Evolutionary conservation across 2,113 vertebrate species (phyloP).

Genomic region (Epinephelus lanceolatus): DNA sequence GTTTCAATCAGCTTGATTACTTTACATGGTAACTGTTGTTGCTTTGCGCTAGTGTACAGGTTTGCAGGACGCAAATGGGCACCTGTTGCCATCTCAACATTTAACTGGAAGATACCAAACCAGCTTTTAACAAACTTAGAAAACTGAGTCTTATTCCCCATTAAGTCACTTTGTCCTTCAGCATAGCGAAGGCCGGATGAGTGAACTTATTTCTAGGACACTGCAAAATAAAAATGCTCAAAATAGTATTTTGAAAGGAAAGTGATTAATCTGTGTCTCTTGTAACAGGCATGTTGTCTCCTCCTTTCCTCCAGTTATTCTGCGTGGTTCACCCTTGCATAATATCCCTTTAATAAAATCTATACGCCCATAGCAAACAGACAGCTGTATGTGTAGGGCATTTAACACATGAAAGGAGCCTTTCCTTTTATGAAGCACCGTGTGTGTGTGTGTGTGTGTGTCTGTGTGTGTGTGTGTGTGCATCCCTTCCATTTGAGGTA

Average conservation of each 20-base stretch:
- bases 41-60: neutral
- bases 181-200: neutral
- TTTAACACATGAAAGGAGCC: neutral
- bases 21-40: neutral
- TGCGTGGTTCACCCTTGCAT: neutral
- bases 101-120: neutral
- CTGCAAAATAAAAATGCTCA: neutral
- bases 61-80: neutral
- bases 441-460: neutral
- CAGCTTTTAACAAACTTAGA: neutral
- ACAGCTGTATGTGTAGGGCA: neutral
- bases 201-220: neutral
- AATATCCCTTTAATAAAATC: neutral
- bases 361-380: neutral
- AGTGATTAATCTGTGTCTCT: neutral
- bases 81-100: neutral
- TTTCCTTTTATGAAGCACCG: neutral
- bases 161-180: neutral
- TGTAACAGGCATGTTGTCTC: neutral
- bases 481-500: constrained; percentile 1
- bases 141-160: neutral
- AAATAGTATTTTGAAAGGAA: neutral
- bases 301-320: neutral
- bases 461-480: constrained; percentile 16
- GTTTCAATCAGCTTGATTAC: neutral